Evolutionary conservation across 2,888 invertebrate genomes (phyloP).

Genomic region (Sussaba pulchella): DNA sequence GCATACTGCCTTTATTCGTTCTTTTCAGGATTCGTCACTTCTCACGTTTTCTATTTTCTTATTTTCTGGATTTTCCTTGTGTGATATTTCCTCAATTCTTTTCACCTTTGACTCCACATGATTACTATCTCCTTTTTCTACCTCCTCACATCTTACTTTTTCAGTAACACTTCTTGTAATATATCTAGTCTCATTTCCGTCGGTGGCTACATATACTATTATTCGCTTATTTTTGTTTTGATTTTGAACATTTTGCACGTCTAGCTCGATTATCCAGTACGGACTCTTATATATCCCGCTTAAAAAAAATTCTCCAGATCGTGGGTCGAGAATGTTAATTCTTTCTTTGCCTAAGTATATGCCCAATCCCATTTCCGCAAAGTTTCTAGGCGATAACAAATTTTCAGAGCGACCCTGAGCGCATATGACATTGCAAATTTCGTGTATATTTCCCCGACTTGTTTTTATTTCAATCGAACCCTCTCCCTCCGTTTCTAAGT

Average conservation of each 20-base stretch:
- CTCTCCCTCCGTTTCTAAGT: slow-evolving; percentile 66
- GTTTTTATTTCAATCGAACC: slow-evolving; percentile 29
- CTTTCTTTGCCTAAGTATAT: slow-evolving; percentile 60
- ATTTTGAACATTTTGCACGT: slow-evolving; percentile 7
- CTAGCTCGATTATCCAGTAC: slow-evolving; percentile 51
- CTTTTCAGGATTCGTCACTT: background rate
- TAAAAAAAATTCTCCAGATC: slow-evolving; percentile 46
- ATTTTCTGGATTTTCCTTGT: slow-evolving; percentile 9
- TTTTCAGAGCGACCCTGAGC: slow-evolving; percentile 69
- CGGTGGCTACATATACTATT: slow-evolving; percentile 8
- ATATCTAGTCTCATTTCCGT: slow-evolving; percentile 1
- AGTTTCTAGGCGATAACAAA: slow-evolving; percentile 66
- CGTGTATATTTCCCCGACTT: background rate
- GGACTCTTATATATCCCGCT: slow-evolving; percentile 55
- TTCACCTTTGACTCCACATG: slow-evolving; percentile 21
- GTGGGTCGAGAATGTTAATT: slow-evolving; percentile 55
- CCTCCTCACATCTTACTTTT: slow-evolving; percentile 43
- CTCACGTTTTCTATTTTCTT: slow-evolving; percentile 33
- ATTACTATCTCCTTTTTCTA: slow-evolving; percentile 30
- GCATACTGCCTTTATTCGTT: background rate
- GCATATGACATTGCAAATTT: slow-evolving; percentile 62
- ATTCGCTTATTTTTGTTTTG: slow-evolving; percentile 49
- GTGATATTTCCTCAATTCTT: slow-evolving; percentile 35
- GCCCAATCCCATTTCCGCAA: slow-evolving; percentile 63
- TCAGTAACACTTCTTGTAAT: slow-evolving; percentile 10